These are phyloP conservation scores for Oryzaephilus surinamensis DNA, from an alignment of 1,140 invertebrate species.

Conservation along the genomic window DNA sequence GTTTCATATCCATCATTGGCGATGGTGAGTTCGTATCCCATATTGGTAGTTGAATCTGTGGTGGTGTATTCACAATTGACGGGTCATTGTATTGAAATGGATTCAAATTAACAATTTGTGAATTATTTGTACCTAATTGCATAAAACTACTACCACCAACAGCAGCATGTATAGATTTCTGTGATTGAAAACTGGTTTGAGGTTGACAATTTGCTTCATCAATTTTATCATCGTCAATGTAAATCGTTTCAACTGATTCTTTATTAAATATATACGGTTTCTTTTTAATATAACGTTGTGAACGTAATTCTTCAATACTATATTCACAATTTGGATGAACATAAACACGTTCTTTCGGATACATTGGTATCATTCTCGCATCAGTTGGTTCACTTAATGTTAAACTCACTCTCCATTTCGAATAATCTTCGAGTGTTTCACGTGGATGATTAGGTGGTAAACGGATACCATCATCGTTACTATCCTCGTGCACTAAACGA, in stretches of 20 bases:
- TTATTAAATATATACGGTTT: background rate
- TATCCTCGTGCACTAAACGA: conserved; percentile 48
- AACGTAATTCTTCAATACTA: conserved; percentile 56
- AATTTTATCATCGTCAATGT: conserved; percentile 12
- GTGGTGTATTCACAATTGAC: no score
- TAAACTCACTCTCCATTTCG: conserved; percentile 43
- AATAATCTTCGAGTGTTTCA: conserved; percentile 44
- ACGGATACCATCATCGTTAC: conserved; percentile 30
- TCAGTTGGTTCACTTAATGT: conserved; percentile 44
- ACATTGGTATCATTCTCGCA: conserved; percentile 45
- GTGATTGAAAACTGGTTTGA: no score
- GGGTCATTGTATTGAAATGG: no score
- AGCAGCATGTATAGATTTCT: no score
- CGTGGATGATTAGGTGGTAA: conserved; percentile 13
- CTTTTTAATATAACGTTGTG: conserved; percentile 28
- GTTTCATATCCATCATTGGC: background rate
- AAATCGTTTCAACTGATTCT: conserved; percentile 1
- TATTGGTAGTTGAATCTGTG: background rate
- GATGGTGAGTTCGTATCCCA: background rate
- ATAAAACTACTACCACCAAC: no score
- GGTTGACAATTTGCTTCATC: no score
- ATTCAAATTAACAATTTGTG: no score
- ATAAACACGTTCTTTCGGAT: conserved; percentile 49
- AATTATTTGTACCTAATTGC: no score
- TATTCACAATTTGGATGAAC: conserved; percentile 45